Conservation (phyloP, 2,888 invertebrate genomes). For the Hydrotaea cyrtoneurina region DNA sequence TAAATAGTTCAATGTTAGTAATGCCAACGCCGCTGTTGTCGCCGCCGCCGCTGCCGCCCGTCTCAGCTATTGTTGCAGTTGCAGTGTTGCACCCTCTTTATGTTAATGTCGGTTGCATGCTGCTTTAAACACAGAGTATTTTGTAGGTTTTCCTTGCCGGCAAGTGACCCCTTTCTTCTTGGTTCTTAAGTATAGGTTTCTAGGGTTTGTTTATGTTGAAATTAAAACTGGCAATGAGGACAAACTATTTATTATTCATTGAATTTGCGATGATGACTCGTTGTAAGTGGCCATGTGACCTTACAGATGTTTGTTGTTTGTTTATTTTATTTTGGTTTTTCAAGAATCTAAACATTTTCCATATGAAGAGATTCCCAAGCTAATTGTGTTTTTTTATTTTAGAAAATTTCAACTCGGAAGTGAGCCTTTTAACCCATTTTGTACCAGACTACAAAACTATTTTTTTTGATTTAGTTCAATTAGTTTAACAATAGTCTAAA, state of each 20-base stretch:
- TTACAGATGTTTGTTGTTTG: background rate
- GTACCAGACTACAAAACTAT: no score
- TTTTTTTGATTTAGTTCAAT: no score
- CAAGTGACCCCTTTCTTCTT: background rate
- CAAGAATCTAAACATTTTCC: no score
- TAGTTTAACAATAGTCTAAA: no score
- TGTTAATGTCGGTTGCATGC: slow-evolving; percentile 34
- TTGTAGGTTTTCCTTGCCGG: slow-evolving; percentile 12
- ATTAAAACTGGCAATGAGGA: background rate
- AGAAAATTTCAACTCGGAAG: no score
- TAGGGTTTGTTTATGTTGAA: background rate
- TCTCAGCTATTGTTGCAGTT: slow-evolving; percentile 11
- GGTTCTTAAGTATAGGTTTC: background rate
- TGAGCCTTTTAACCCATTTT: no score
- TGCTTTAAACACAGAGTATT: slow-evolving; percentile 9
- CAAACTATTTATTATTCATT: slow-evolving; percentile 27
- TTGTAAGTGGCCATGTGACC: background rate
- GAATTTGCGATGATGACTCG: background rate
- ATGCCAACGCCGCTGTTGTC: background rate
- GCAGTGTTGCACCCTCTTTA: slow-evolving; percentile 45
- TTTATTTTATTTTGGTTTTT: no score
- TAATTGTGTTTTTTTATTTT: no score
- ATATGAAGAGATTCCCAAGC: no score
- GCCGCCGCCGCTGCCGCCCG: background rate
- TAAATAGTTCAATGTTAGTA: slow-evolving; percentile 55